Base-by-base conservation (phyloP, 2,888 invertebrate species). In the Catonia carolina region DNA sequence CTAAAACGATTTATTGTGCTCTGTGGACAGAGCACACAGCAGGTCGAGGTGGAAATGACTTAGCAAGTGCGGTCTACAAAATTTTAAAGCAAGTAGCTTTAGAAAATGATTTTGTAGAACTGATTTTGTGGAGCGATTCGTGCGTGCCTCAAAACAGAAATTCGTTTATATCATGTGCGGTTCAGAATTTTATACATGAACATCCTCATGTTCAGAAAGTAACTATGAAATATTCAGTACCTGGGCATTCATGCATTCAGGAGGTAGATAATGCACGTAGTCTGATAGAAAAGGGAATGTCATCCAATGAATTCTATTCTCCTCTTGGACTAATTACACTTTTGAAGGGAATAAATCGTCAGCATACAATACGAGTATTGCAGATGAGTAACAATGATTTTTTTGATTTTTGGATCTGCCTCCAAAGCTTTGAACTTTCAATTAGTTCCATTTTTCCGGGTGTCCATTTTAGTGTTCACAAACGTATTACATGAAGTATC, bases 171-270 rank as follows among this genome's bases (percentile, higher is more conserved):
- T 22, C 54, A 6, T 45, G 45, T 33, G 54, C 54, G 1, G 42
- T 54, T 12, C 27, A 18, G 20, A 45, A 54, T 14, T 45, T 54
- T 14, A 3, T 54, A 4, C 45, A 18, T 4, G 22, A 15, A 2
- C 8, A 54, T 35, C 54, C 54, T 17, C 17, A 17, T 27, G n/a
- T 54, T 17, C 1, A 6, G 8, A 33, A 6, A 54, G 2, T 54
- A n/a, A 53, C 53, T n/a, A 53, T 53, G 53, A 53, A 54, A 18
- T 54, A 45, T 18, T 45, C 54, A n/a, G 54, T 54, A 12, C 54
- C 54, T 27, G 54, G 54, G n/a, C 54, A 54, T 20, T 54, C 54
- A 8, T 54, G 54, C 45, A 45, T 54, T n/a, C n/a, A n/a, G n/a
- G n/a, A n/a, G n/a, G n/a, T n/a, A n/a, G n/a, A n/a, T n/a, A n/a